Evolutionary conservation across 2,888 invertebrate species (phyloP).

Genomic region (Aspidiotus rigidus): DNA sequence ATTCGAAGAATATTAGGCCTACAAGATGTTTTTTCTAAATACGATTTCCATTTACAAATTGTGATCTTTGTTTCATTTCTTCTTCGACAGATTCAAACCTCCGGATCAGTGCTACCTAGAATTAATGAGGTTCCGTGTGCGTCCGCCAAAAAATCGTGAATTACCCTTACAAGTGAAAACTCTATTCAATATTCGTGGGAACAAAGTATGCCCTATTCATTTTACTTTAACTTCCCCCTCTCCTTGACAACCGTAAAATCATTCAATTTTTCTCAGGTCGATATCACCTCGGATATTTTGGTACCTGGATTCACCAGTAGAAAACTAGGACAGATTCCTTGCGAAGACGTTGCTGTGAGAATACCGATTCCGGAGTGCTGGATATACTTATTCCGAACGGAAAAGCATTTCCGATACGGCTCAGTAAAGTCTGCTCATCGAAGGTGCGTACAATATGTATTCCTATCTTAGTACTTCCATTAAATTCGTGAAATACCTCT

Average conservation of each 20-base stretch:
- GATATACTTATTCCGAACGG: slow-evolving; percentile 97
- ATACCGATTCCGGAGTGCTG: slow-evolving; percentile 98
- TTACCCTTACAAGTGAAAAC: slow-evolving; percentile 91
- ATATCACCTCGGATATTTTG: slow-evolving; percentile 86
- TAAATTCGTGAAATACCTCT: too few species aligned
- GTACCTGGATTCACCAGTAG: slow-evolving; percentile 95
- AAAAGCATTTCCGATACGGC: slow-evolving; percentile 94
- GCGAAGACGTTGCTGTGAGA: slow-evolving; percentile 91
- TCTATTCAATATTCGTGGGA: slow-evolving; percentile 76
- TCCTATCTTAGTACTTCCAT: too few species aligned
- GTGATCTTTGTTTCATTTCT: too few species aligned
- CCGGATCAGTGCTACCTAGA: slow-evolving; percentile 98
- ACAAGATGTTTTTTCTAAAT: too few species aligned
- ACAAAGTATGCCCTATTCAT: slow-evolving; percentile 50
- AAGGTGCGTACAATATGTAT: slow-evolving; percentile 43
- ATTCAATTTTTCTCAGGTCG: slow-evolving; percentile 53
- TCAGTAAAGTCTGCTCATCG: slow-evolving; percentile 90
- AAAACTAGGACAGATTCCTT: slow-evolving; percentile 89
- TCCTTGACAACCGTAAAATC: neutral
- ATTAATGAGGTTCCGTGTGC: slow-evolving; percentile 86
- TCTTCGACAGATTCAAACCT: slow-evolving; percentile 68
- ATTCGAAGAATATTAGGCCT: too few species aligned
- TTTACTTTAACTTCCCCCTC: slow-evolving; percentile 43
- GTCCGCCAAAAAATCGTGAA: slow-evolving; percentile 91
- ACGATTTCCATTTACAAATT: too few species aligned